Conservation (phyloP, 2,797 vertebrate genomes). For the Apogon hyalosoma region DNA sequence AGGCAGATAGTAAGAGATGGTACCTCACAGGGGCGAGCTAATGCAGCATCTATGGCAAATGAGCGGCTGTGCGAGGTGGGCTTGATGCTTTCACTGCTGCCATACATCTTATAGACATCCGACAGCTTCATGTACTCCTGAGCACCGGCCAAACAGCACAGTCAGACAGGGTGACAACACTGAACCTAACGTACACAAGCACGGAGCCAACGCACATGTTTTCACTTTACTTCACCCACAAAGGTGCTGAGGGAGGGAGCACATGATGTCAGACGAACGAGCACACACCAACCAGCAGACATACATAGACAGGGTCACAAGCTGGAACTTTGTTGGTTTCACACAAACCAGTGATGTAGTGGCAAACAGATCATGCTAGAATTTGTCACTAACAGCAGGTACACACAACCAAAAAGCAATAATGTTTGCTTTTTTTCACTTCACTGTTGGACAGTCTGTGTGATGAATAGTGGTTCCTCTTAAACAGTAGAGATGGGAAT, state of each 20-base stretch:
- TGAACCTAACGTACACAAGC: not conserved
- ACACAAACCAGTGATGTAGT: slow-evolving; percentile 38
- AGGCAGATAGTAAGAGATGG: slow-evolving; percentile 56
- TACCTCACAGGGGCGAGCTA: slow-evolving; percentile 84
- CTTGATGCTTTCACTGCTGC: slow-evolving; percentile 71
- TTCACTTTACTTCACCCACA: not conserved
- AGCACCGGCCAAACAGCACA: slow-evolving; percentile 43
- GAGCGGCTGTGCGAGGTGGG: slow-evolving; percentile 69
- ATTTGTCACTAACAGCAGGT: too few relatives aligned
- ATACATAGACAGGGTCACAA: slow-evolving; percentile 12
- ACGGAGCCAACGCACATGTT: not conserved
- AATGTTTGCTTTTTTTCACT: too few relatives aligned
- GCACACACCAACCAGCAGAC: slow-evolving; percentile 7
- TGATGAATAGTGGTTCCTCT: too few relatives aligned
- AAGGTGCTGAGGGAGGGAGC: not conserved
- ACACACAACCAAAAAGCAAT: too few relatives aligned
- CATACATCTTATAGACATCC: slow-evolving; percentile 87
- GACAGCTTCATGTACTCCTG: slow-evolving; percentile 88
- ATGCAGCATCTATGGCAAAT: slow-evolving; percentile 78
- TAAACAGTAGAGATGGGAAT: too few relatives aligned
- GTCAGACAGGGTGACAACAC: slow-evolving; percentile 57
- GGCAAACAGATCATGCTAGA: not conserved
- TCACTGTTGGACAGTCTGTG: too few relatives aligned
- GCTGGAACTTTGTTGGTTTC: not conserved
- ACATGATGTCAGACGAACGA: slow-evolving; percentile 12